Conservation (phyloP, 2,888 invertebrate species). For the Chrysomela aeneicollis region DNA sequence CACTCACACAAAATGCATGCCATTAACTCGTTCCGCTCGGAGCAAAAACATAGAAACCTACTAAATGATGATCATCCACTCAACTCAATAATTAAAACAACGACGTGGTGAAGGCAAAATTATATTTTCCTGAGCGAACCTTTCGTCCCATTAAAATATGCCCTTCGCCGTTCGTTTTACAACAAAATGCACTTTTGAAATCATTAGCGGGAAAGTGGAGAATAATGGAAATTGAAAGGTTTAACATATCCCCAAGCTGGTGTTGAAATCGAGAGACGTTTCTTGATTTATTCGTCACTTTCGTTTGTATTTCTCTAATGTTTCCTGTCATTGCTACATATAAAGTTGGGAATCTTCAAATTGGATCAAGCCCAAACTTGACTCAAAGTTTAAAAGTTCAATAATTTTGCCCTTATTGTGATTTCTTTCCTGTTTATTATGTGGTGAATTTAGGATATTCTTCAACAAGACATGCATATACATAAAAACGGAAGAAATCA, state of each 20-base stretch:
- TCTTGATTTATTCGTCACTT: no score
- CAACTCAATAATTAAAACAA: background rate
- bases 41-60: slow-evolving; percentile 33
- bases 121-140: slow-evolving; percentile 4
- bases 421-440: no score
- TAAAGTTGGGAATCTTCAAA: no score
- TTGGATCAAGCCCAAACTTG: no score
- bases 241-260: background rate
- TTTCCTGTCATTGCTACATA: no score
- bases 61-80: slow-evolving; percentile 5
- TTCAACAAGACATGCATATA: no score
- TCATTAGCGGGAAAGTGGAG: slow-evolving; percentile 17
- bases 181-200: slow-evolving; percentile 18
- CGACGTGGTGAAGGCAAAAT: background rate
- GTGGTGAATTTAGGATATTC: no score
- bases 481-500: no score
- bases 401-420: no score
- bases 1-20: slow-evolving; percentile 35
- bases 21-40: slow-evolving; percentile 31
- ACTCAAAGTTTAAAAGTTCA: no score
- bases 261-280: background rate
- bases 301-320: no score
- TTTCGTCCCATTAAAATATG: slow-evolving; percentile 1
- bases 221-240: background rate
- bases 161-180: slow-evolving; percentile 8